Evolutionary conservation across 2,888 invertebrate genomes (phyloP).

Genomic region (Dendrolimus houi): DNA sequence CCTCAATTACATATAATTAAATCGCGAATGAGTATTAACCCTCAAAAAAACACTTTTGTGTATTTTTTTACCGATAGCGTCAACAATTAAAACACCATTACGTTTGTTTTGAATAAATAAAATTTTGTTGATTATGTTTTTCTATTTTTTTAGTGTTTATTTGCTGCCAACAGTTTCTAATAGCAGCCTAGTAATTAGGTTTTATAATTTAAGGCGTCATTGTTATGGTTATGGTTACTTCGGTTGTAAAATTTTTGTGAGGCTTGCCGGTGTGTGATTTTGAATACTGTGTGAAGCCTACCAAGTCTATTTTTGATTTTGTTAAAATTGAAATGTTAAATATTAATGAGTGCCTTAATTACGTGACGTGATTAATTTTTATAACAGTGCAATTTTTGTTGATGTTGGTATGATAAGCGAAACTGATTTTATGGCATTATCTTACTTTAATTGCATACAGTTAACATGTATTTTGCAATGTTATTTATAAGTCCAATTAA

Average conservation of each 20-base stretch:
- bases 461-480: constrained; percentile 12
- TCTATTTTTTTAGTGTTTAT: background rate
- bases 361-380: constrained; percentile 19
- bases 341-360: constrained; percentile 26
- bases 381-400: constrained; percentile 21
- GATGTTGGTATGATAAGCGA: constrained; percentile 20
- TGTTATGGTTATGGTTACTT: background rate
- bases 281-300: background rate
- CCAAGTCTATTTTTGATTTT: constrained; percentile 18
- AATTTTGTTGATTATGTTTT: background rate
- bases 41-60: constrained; percentile 2
- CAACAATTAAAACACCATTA: constrained; percentile 5
- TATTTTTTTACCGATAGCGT: constrained; percentile 7
- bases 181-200: background rate
- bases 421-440: constrained; percentile 30
- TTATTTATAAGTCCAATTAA: constrained; percentile 20
- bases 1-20: constrained; percentile 31
- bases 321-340: constrained; percentile 24
- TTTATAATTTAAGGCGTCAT: background rate
- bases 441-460: constrained; percentile 17
- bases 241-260: background rate
- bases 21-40: constrained; percentile 8
- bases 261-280: background rate
- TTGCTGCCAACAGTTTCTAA: background rate
- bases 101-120: background rate